Evolutionary conservation across 2,888 invertebrate species (phyloP).

Genomic region (Standfussiana lucernea): DNA sequence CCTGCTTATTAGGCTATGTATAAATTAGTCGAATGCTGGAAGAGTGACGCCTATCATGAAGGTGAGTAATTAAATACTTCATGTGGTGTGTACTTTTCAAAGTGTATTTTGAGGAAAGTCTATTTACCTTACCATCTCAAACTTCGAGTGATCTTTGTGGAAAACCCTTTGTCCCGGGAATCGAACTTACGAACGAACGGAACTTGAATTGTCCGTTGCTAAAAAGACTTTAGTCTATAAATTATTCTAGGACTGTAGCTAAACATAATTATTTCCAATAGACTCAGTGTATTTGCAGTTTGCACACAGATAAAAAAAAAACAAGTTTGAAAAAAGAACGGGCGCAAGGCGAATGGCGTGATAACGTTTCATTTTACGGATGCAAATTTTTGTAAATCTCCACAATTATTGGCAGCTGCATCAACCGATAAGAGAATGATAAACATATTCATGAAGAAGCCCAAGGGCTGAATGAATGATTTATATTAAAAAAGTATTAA

Average conservation of each 20-base stretch:
- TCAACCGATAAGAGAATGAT: slow-evolving; percentile 72
- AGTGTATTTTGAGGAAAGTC: background rate
- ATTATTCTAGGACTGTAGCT: background rate
- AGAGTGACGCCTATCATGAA: background rate
- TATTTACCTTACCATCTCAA: background rate
- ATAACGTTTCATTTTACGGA: slow-evolving; percentile 72
- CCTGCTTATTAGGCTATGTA: background rate
- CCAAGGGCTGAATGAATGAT: slow-evolving; percentile 67
- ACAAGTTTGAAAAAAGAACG: slow-evolving; percentile 30
- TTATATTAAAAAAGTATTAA: slow-evolving; percentile 53
- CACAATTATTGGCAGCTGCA: slow-evolving; percentile 83
- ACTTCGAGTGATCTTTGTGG: background rate
- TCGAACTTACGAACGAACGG: background rate
- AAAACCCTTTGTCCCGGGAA: background rate
- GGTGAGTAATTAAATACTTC: background rate
- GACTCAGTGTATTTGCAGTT: background rate
- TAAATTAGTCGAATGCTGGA: background rate
- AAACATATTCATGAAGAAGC: slow-evolving; percentile 77
- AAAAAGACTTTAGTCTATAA: background rate
- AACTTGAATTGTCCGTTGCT: background rate
- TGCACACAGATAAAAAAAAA: slow-evolving; percentile 2
- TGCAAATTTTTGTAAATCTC: slow-evolving; percentile 83
- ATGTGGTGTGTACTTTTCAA: background rate
- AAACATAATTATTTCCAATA: background rate
- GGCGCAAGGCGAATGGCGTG: slow-evolving; percentile 70